phyloP scores from a whole-genome alignment of 1,140 invertebrate species.

The Caenorhabditis brenneri region DNA sequence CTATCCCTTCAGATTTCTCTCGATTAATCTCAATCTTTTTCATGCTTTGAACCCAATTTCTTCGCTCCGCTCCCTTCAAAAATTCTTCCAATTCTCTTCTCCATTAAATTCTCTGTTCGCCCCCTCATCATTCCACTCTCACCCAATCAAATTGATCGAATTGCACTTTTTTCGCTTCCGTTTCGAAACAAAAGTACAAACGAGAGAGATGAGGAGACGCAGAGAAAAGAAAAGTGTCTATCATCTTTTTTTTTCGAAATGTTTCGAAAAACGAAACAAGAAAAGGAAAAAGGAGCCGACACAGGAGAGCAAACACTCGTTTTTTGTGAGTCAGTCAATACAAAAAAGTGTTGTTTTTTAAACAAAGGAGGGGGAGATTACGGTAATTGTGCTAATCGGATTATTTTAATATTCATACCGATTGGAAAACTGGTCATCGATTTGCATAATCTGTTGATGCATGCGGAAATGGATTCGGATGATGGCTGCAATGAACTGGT shows the following conservation, averaged over 20 bases:
- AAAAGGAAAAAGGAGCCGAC: not conserved
- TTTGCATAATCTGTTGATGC: conserved; percentile 33
- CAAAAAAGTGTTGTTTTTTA: not conserved
- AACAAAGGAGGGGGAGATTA: too few species aligned
- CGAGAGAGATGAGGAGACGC: not conserved
- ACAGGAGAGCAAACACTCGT: not conserved
- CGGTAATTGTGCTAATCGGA: not conserved
- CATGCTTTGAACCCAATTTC: too few species aligned
- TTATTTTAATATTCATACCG: not conserved
- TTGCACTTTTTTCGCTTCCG: not conserved
- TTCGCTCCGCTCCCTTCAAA: too few species aligned
- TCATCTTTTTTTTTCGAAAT: conserved; percentile 1
- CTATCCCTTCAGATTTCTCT: too few species aligned
- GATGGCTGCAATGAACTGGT: not conserved
- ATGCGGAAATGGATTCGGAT: not conserved
- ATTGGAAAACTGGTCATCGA: not conserved
- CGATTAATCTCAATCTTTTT: too few species aligned
- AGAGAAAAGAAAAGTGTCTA: not conserved
- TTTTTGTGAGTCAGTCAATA: not conserved
- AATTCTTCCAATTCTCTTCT: too few species aligned
- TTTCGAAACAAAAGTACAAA: not conserved
- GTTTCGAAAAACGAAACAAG: not conserved
- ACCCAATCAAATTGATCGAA: too few species aligned
- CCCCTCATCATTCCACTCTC: too few species aligned
- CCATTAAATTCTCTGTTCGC: too few species aligned